Evolutionary conservation across 2,888 invertebrate genomes (phyloP).

Genomic region (Anthoptus insignis): DNA sequence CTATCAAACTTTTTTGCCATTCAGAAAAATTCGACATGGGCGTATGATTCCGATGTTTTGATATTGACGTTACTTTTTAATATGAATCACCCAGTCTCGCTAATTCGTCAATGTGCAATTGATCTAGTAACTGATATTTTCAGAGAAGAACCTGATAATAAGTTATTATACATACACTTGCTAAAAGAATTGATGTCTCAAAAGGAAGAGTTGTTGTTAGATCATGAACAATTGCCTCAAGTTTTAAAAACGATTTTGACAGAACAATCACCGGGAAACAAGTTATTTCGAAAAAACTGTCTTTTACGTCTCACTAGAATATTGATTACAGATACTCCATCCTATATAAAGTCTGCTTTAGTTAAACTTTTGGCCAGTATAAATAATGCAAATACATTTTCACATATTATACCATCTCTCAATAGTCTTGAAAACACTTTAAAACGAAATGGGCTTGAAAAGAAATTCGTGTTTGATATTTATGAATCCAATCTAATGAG

Average conservation of each 20-base stretch:
- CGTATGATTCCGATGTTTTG: slow-evolving; percentile 76
- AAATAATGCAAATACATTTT: slow-evolving; percentile 76
- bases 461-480: slow-evolving; percentile 70
- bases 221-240: slow-evolving; percentile 89
- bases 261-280: slow-evolving; percentile 79
- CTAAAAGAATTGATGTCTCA: slow-evolving; percentile 78
- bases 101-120: slow-evolving; percentile 86
- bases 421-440: slow-evolving; percentile 62
- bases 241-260: slow-evolving; percentile 88
- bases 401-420: slow-evolving; percentile 66
- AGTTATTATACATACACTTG: slow-evolving; percentile 73
- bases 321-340: slow-evolving; percentile 70
- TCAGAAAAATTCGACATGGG: slow-evolving; percentile 65
- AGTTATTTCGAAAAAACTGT: slow-evolving; percentile 71
- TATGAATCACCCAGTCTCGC: slow-evolving; percentile 82
- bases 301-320: slow-evolving; percentile 69
- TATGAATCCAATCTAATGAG: slow-evolving; percentile 85
- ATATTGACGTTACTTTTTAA: slow-evolving; percentile 85
- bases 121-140: slow-evolving; percentile 78
- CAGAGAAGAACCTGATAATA: slow-evolving; percentile 63
- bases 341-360: slow-evolving; percentile 78
- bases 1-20: slow-evolving; percentile 65
- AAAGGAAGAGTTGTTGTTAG: slow-evolving; percentile 88
- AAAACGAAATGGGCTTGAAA: slow-evolving; percentile 56
- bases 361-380: slow-evolving; percentile 77